Percentiles rank a stretch among this genome's conserved stretches.
Evolutionary conservation across 2,797 vertebrate genomes (phyloP).

Genomic region (Agapornis canus): DNA sequence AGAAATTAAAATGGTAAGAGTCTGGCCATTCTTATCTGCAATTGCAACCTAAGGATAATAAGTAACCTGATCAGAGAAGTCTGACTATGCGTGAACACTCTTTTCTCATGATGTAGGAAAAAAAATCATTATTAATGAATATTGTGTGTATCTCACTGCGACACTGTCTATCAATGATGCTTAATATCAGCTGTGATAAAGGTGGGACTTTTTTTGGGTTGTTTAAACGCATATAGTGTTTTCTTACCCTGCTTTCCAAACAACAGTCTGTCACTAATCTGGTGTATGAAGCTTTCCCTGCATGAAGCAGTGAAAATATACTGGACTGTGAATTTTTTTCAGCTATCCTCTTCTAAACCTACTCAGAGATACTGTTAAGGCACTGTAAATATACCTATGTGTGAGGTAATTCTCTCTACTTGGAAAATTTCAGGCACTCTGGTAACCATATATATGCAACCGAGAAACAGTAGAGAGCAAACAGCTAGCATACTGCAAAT

Average conservation of each 20-base stretch:
- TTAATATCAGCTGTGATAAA: neutral
- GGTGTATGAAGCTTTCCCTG: neutral
- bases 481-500: rapidly evolving
- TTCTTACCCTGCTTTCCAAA: neutral
- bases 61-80: neutral
- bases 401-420: neutral
- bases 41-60: neutral
- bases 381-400: neutral
- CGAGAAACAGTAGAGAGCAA: neutral
- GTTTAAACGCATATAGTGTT: neutral
- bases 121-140: neutral
- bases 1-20: neutral
- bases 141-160: neutral
- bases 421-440: neutral
- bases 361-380: neutral
- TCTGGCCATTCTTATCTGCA: neutral
- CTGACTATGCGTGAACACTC: neutral
- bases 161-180: neutral
- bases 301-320: neutral
- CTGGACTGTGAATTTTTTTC: neutral
- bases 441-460: too few relatives aligned
- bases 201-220: neutral
- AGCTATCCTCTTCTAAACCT: neutral
- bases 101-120: neutral
- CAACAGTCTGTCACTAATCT: neutral